Evolutionary conservation across 2,797 vertebrate species (phyloP).

Genomic region (Eptatretus atami): DNA sequence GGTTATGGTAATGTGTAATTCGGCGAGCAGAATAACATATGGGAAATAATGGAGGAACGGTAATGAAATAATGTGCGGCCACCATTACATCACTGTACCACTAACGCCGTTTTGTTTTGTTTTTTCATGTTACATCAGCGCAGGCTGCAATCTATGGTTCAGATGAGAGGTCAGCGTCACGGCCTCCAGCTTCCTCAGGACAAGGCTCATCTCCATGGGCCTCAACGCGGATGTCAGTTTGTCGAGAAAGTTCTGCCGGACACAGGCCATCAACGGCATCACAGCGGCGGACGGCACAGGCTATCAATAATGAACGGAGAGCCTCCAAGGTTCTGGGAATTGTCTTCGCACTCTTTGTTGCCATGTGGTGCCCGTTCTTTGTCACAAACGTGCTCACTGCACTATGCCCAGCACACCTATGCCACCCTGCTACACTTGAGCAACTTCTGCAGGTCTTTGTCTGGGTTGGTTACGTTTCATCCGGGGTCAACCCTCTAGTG

Average conservation of each 20-base stretch:
- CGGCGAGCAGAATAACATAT: too few relatives aligned
- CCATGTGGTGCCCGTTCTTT: constrained; percentile 98
- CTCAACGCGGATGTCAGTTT: too few relatives aligned
- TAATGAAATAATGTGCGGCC: too few relatives aligned
- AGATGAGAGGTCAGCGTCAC: too few relatives aligned
- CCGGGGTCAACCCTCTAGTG: constrained; percentile 75
- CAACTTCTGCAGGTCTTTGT: constrained; percentile 72
- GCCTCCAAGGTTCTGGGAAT: constrained; percentile 87
- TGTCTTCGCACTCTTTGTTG: constrained; percentile 65
- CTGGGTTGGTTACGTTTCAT: constrained; percentile 86
- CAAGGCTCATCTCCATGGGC: too few relatives aligned
- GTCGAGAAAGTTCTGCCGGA: too few relatives aligned
- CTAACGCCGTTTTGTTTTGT: too few relatives aligned
- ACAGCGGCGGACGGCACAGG: constrained; percentile 56
- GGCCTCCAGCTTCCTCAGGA: too few relatives aligned
- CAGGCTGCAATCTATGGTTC: too few relatives aligned
- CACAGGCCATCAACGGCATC: neutral
- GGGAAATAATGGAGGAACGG: too few relatives aligned
- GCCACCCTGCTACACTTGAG: constrained; percentile 24
- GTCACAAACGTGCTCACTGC: constrained; percentile 69
- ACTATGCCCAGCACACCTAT: constrained; percentile 28
- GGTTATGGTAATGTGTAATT: constrained; percentile 13
- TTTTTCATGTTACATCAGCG: too few relatives aligned
- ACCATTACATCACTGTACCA: too few relatives aligned
- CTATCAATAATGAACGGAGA: constrained; percentile 64